These are phyloP conservation scores for Botia kubotai DNA, from an alignment of 2,797 vertebrate species.

Conservation along the genomic window DNA sequence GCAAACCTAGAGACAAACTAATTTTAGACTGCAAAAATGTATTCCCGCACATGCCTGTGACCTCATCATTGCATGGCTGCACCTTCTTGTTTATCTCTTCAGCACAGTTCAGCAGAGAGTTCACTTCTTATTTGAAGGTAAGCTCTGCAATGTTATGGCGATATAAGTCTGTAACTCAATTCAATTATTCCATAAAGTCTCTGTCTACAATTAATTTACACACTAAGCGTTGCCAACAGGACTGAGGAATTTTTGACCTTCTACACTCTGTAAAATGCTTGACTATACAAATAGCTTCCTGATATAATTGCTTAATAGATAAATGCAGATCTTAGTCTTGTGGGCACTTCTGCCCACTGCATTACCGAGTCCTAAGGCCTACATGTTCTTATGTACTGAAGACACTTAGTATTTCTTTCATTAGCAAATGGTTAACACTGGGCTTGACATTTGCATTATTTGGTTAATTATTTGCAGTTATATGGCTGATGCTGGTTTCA, in stretches of 20 bases:
- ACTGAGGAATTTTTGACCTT: constrained; percentile 63
- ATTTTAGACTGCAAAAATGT: constrained; percentile 17
- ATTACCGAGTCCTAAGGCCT: constrained; percentile 57
- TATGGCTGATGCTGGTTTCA: too few species aligned
- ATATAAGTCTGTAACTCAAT: constrained; percentile 57
- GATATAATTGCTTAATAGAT: constrained; percentile 61
- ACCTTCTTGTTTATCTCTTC: constrained; percentile 24
- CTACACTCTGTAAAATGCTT: constrained; percentile 57
- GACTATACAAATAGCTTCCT: constrained; percentile 51
- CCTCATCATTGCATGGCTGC: constrained; percentile 3
- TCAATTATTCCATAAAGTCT: constrained; percentile 62
- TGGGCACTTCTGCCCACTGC: constrained; percentile 51
- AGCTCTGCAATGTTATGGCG: constrained; percentile 61
- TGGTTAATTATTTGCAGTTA: too few species aligned
- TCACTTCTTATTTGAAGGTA: constrained; percentile 68
- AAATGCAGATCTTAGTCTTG: constrained; percentile 60
- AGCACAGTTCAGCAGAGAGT: constrained; percentile 53
- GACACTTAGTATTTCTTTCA: neutral
- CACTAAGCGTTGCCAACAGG: constrained; percentile 55
- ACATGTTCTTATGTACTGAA: constrained; percentile 40
- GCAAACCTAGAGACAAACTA: neutral
- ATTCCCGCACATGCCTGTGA: neutral
- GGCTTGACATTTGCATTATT: too few species aligned
- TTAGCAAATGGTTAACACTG: too few species aligned
- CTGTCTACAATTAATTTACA: constrained; percentile 65